A percentile compares a stretch with the other conserved stretches of the same genome.
These are phyloP conservation scores for Drosophila sordidapex DNA, from an alignment of 2,888 invertebrate species.

Conservation along the genomic window DNA sequence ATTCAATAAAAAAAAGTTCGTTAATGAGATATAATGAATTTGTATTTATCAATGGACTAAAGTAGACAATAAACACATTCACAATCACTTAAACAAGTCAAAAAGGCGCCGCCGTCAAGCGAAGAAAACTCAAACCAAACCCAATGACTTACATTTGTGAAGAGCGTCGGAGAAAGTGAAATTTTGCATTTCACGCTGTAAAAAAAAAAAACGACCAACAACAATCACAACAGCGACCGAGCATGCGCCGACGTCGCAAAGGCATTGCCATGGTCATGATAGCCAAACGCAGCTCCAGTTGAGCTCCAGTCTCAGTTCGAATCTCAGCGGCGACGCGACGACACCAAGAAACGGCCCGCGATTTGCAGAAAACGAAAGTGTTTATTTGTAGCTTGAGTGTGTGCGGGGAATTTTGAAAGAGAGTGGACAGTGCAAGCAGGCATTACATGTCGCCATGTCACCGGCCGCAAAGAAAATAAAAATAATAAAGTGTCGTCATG, in stretches of 20 bases:
- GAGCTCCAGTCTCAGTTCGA: conserved; percentile 34
- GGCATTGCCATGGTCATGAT: conserved; percentile 40
- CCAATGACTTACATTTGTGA: conserved; percentile 74
- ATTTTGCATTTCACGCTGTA: conserved; percentile 76
- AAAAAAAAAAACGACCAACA: conserved; percentile 38
- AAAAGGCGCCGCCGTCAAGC: conserved; percentile 26
- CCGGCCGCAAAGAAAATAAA: conserved; percentile 48
- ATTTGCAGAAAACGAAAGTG: conserved; percentile 72
- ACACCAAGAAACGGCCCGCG: conserved; percentile 34
- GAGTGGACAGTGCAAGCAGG: conserved; percentile 23
- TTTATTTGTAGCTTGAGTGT: conserved; percentile 13
- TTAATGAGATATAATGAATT: conserved; percentile 16
- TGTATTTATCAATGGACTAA: conserved; percentile 25
- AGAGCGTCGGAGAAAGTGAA: conserved; percentile 76
- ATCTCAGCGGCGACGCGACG: conserved; percentile 26
- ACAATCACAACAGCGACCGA: conserved; percentile 33
- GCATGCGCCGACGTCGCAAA: conserved; percentile 15
- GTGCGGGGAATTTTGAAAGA: conserved; percentile 56
- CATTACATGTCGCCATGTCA: conserved; percentile 58
- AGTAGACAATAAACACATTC: conserved; percentile 26
- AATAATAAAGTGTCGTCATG: conserved; percentile 42
- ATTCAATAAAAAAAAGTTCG: background rate
- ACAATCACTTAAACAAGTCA: conserved; percentile 31
- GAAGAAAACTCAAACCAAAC: conserved; percentile 42
- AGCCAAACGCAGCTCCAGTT: conserved; percentile 32